Percentiles rank a stretch among this genome's conserved stretches.
Conservation (phyloP, 2,113 vertebrate species). For the Etia nguti region DNA sequence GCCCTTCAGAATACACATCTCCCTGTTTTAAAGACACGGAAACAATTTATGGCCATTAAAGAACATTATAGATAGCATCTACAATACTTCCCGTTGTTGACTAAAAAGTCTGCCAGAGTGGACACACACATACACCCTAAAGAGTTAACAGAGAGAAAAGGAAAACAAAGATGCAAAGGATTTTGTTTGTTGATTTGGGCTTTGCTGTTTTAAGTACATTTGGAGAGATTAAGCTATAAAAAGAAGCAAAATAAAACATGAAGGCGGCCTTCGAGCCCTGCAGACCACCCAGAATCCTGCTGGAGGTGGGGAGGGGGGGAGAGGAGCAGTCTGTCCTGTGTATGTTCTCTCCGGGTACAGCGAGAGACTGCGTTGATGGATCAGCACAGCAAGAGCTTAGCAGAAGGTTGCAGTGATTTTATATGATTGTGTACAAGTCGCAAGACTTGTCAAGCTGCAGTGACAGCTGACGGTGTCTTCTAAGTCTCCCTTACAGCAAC, state of each 20-base stretch:
- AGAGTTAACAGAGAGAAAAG: slow-evolving; percentile 44
- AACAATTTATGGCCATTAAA: slow-evolving; percentile 86
- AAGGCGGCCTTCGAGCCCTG: slow-evolving; percentile 4
- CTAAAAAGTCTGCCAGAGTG: slow-evolving; percentile 65
- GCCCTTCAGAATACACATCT: slow-evolving; percentile 79
- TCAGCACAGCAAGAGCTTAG: not conserved
- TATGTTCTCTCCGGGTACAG: not conserved
- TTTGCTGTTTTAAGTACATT: slow-evolving; percentile 64
- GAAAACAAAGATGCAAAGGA: slow-evolving; percentile 57
- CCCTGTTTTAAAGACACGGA: slow-evolving; percentile 84
- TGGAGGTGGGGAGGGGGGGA: slow-evolving; percentile 22
- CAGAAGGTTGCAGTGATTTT: not conserved
- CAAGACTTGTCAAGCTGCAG: not conserved
- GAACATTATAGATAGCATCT: slow-evolving; percentile 83
- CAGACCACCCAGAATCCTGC: slow-evolving; percentile 80
- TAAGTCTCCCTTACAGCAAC: not conserved
- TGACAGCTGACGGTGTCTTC: not conserved
- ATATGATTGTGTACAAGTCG: rapidly evolving
- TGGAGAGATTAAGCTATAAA: slow-evolving; percentile 68
- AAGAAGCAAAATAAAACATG: slow-evolving; percentile 60
- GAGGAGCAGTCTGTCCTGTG: not conserved
- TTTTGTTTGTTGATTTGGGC: slow-evolving; percentile 70
- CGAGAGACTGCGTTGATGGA: not conserved
- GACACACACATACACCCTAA: slow-evolving; percentile 30
- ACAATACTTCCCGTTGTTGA: slow-evolving; percentile 67